These are phyloP conservation scores for Thaleichthys pacificus DNA, from an alignment of 2,797 vertebrate genomes.

Conservation along the genomic window DNA sequence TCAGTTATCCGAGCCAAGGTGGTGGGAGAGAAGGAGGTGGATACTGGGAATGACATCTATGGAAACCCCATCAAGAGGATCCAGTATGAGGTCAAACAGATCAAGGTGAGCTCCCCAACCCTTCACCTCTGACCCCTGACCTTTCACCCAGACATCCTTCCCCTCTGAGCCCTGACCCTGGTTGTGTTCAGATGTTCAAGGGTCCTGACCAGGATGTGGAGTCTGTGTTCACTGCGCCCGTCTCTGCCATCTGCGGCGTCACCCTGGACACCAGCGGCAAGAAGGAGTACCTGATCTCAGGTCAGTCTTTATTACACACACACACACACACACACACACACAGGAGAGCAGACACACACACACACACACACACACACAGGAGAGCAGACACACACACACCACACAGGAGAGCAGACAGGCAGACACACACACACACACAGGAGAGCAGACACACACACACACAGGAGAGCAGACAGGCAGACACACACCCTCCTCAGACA, in stretches of 20 bases:
- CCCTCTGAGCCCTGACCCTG: not conserved
- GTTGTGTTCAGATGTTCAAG: constrained; percentile 90
- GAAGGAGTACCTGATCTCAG: constrained; percentile 95
- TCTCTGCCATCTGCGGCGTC: constrained; percentile 93
- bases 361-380: no score
- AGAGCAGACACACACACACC: no score
- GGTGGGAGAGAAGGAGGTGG: constrained; percentile 86
- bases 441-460: not conserved
- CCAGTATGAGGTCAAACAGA: constrained; percentile 96
- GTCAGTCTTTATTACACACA: not conserved
- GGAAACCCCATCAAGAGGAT: constrained; percentile 98
- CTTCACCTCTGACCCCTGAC: constrained; percentile 2
- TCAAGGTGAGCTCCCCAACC: constrained; percentile 80
- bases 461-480: not conserved
- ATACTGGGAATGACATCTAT: constrained; percentile 91
- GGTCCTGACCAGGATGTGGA: constrained; percentile 91
- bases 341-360: constrained; percentile 28
- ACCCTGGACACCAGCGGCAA: constrained; percentile 91
- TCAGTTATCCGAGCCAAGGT: constrained; percentile 96
- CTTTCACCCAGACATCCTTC: not conserved
- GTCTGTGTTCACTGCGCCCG: constrained; percentile 89
- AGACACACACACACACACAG: not conserved
- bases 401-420: not conserved
- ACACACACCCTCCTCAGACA: constrained; percentile 6
- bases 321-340: constrained; percentile 29